A percentile compares a stretch with the other conserved stretches of the same genome.
phyloP scores from a whole-genome alignment of 2,797 vertebrate genomes.

The Pyrocephalus nanus region DNA sequence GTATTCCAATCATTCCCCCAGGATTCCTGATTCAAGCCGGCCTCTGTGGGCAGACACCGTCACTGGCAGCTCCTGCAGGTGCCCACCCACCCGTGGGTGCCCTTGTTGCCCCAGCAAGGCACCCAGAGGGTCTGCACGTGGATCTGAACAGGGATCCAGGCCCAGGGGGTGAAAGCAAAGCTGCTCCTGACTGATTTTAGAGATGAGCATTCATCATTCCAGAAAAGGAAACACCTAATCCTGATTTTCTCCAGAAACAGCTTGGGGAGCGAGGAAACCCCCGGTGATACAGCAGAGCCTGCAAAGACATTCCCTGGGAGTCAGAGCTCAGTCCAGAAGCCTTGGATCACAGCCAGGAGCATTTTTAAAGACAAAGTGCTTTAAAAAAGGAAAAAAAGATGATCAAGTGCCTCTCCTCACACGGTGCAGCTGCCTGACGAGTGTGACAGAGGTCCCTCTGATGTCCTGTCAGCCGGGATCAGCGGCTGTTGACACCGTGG shows the following conservation, averaged over 20 bases:
- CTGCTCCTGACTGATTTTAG: not conserved
- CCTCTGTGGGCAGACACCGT: not conserved
- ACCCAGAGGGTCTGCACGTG: rapidly evolving
- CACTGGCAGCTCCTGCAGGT: not conserved
- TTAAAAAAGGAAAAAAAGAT: not conserved
- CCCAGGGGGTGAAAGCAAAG: not conserved
- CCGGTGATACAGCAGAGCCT: rapidly evolving
- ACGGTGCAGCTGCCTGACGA: rapidly evolving
- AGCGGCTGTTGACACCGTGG: not conserved
- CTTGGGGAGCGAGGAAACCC: not conserved
- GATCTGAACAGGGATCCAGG: not conserved
- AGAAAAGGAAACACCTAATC: not conserved
- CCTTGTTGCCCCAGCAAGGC: not conserved
- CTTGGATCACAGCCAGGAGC: not conserved
- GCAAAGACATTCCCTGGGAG: not conserved
- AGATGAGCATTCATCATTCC: not conserved
- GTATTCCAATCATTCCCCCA: not conserved
- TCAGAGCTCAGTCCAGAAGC: not conserved
- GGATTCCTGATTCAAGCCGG: not conserved
- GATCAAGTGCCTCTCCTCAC: not conserved
- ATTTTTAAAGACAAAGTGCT: not conserved
- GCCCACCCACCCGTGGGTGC: not conserved
- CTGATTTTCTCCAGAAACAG: not conserved
- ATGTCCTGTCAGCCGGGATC: not conserved
- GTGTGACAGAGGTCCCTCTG: not conserved